These are phyloP conservation scores for Thecophora atra DNA, from an alignment of 2,888 invertebrate genomes.

Conservation along the genomic window DNA sequence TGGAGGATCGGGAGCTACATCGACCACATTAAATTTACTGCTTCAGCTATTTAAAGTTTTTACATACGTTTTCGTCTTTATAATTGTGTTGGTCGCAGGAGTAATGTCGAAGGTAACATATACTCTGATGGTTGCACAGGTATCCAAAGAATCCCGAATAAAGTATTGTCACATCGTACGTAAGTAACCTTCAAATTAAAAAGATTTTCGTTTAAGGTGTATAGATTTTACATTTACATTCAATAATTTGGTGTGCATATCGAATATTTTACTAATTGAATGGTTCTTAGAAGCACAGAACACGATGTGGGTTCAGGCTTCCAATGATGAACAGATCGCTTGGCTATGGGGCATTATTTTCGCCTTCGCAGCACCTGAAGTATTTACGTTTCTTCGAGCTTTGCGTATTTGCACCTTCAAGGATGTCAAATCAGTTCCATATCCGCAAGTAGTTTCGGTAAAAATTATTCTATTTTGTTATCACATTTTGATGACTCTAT, in stretches of 20 bases:
- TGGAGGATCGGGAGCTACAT: constrained; percentile 74
- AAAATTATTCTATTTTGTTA: constrained; percentile 37
- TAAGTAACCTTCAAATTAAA: constrained; percentile 32
- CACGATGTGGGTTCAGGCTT: constrained; percentile 54
- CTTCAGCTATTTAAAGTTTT: constrained; percentile 75
- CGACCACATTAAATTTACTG: constrained; percentile 71
- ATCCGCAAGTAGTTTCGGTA: constrained; percentile 70
- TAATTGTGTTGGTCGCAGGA: constrained; percentile 73
- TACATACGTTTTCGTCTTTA: constrained; percentile 76
- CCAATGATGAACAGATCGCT: constrained; percentile 73
- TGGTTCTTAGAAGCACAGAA: not conserved
- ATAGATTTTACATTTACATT: not conserved
- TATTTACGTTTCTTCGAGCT: constrained; percentile 77
- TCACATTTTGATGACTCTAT: not conserved
- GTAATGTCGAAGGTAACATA: constrained; percentile 79
- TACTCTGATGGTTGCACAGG: constrained; percentile 72
- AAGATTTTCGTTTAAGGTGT: not conserved
- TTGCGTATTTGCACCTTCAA: constrained; percentile 79
- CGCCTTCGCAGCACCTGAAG: constrained; percentile 80
- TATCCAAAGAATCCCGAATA: constrained; percentile 47
- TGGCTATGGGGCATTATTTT: constrained; percentile 86
- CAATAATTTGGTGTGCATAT: not conserved
- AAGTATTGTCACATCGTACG: constrained; percentile 44
- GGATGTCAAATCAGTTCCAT: constrained; percentile 70
- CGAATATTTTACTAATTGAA: not conserved